Evolutionary conservation across 2,797 vertebrate genomes (phyloP).

Genomic region (Octomys mimax): DNA sequence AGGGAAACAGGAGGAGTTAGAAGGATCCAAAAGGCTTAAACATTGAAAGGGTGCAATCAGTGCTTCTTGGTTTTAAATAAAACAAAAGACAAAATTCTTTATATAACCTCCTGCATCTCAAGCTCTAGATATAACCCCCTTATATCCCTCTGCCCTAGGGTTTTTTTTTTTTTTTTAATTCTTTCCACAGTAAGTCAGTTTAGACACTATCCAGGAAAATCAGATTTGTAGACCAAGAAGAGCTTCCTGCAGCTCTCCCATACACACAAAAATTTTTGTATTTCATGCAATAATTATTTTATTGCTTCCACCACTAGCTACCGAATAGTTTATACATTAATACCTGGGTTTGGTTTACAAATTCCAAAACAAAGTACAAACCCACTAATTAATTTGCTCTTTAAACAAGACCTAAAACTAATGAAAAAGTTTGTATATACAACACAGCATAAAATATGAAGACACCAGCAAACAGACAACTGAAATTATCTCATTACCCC

Average conservation of each 20-base stretch:
- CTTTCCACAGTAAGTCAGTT: conserved; percentile 5
- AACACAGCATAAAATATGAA: neutral
- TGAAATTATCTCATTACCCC: neutral
- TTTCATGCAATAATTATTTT: conserved; percentile 30
- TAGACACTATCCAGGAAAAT: conserved; percentile 29
- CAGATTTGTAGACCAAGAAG: conserved; percentile 29
- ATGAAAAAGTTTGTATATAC: neutral
- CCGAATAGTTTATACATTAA: neutral
- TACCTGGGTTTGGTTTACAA: neutral
- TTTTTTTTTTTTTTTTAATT: conserved; percentile 26
- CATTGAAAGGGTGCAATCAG: neutral
- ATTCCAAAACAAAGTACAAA: neutral
- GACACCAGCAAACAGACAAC: neutral
- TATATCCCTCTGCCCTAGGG: neutral
- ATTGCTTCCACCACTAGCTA: neutral
- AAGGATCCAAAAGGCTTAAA: conserved; percentile 7
- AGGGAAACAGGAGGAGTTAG: neutral
- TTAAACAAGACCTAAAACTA: conserved; percentile 39
- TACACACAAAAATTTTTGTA: conserved; percentile 8
- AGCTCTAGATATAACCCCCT: neutral
- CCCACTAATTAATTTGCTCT: conserved; percentile 41
- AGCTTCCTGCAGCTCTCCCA: conserved; percentile 25
- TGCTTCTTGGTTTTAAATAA: conserved; percentile 28
- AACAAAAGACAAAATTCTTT: conserved; percentile 39
- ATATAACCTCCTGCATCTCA: neutral